Base-by-base conservation (phyloP, 2,888 invertebrate species). In the Ectobius pallidus region DNA sequence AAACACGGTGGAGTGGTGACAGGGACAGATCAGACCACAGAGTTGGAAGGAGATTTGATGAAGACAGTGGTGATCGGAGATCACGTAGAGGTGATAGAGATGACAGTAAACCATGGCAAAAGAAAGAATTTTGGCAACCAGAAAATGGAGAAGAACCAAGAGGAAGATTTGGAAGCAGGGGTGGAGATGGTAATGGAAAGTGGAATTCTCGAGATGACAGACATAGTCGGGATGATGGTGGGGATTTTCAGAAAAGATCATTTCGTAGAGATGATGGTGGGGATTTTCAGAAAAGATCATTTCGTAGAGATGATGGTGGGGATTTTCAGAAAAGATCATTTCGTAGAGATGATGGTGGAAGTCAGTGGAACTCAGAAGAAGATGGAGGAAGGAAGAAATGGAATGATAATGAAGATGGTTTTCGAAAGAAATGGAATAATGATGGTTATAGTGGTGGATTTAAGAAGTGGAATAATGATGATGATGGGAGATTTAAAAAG, bases 261-360 rank as follows among this genome's bases (percentile, higher is more conserved):
- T n/a, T n/a, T n/a, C n/a, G n/a, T n/a, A n/a, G n/a, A n/a, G n/a
- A n/a, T n/a, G n/a, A n/a, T n/a, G n/a, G n/a, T n/a, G n/a, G n/a
- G n/a, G n/a, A n/a, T n/a, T n/a, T n/a, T n/a, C n/a, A n/a, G n/a
- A n/a, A n/a, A n/a, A n/a, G n/a, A n/a, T n/a, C n/a, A n/a, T n/a
- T n/a, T n/a, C n/a, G n/a, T 27, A 63, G 62, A 49, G 70, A 69
- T 62, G 69, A 76, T 32, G 68, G 74, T 25, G 78, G 77, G n/a
- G n/a, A n/a, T n/a, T n/a, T n/a, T n/a, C n/a, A n/a, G n/a, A n/a
- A n/a, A n/a, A n/a, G n/a, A n/a, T n/a, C n/a, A n/a, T n/a, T n/a
- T n/a, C n/a, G n/a, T 61, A 77, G 77, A 62, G 80, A 81, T 25
- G 75, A n/a, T 2, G 61, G 16, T 14, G 34, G 25, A 63, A 34